phyloP scores from a whole-genome alignment of 2,797 vertebrate species.

The Tiaroga cobitis region DNA sequence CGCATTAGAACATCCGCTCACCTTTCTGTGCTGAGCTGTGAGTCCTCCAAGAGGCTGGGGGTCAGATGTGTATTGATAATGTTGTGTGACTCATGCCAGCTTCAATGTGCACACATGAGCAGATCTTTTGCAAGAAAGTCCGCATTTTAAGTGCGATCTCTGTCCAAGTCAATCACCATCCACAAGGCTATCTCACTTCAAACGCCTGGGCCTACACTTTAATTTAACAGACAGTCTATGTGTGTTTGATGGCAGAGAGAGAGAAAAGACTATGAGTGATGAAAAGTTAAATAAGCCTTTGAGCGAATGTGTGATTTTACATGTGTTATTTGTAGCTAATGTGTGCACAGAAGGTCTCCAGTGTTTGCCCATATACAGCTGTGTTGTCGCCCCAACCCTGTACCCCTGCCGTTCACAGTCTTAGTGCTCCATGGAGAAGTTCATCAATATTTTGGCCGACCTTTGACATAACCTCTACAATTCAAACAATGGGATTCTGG shows the following conservation, averaged over 20 bases:
- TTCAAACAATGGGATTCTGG: slow-evolving; percentile 93
- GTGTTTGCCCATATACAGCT: slow-evolving; percentile 69
- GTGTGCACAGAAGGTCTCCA: slow-evolving; percentile 61
- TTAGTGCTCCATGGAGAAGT: slow-evolving; percentile 81
- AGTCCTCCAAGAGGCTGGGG: slow-evolving; percentile 26
- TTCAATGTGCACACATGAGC: slow-evolving; percentile 44
- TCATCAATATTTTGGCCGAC: slow-evolving; percentile 91
- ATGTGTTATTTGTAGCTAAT: slow-evolving; percentile 30
- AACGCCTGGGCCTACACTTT: slow-evolving; percentile 6
- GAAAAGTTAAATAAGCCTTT: slow-evolving; percentile 1
- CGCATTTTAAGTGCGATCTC: slow-evolving; percentile 44
- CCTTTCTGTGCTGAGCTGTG: slow-evolving; percentile 15
- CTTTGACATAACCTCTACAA: slow-evolving; percentile 92
- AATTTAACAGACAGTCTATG: background rate
- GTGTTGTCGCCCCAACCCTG: slow-evolving; percentile 66
- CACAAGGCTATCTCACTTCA: slow-evolving; percentile 27
- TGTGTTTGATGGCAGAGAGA: slow-evolving; percentile 46
- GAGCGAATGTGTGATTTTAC: background rate
- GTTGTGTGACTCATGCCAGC: slow-evolving; percentile 41
- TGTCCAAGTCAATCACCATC: slow-evolving; percentile 37
- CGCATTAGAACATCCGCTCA: background rate
- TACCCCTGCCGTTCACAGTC: slow-evolving; percentile 71
- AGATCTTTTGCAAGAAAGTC: slow-evolving; percentile 27
- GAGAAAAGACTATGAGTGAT: background rate
- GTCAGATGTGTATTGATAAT: slow-evolving; percentile 30